Evolutionary conservation across 2,888 invertebrate species (phyloP).

Genomic region (Brenthis daphne): DNA sequence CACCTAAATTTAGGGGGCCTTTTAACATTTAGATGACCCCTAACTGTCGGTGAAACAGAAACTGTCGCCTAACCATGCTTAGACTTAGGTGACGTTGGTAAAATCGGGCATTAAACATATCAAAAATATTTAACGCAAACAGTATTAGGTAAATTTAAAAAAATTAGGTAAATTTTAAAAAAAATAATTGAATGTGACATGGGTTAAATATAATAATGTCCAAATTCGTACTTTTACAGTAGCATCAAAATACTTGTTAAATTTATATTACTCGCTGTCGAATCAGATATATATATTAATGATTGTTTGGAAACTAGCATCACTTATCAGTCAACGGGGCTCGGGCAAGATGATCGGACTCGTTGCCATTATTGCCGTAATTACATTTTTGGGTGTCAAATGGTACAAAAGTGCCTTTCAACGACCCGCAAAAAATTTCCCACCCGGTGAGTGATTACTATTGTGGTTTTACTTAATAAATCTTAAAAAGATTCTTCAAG

Average conservation of each 20-base stretch:
- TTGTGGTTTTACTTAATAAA: not conserved
- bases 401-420: constrained; percentile 66
- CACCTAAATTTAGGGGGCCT: too few species aligned
- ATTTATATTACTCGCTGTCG: constrained; percentile 1
- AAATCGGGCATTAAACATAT: too few species aligned
- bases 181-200: too few species aligned
- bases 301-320: not conserved
- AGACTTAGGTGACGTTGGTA: too few species aligned
- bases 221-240: not conserved
- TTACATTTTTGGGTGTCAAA: constrained; percentile 51
- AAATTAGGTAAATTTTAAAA: too few species aligned
- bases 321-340: constrained; percentile 21
- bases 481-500: too few species aligned
- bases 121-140: too few species aligned
- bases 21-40: too few species aligned
- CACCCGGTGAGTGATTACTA: constrained; percentile 78
- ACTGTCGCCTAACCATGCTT: too few species aligned
- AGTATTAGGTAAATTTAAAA: too few species aligned
- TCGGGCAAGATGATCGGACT: constrained; percentile 52
- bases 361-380: constrained; percentile 54
- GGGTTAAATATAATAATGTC: not conserved
- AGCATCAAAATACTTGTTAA: constrained; percentile 1
- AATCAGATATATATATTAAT: constrained; percentile 17
- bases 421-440: constrained; percentile 74
- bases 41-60: too few species aligned